A percentile compares a stretch with the other conserved stretches of the same genome.
Conservation (phyloP, 2,113 vertebrate genomes). For the Phyllopteryx taeniolatus region DNA sequence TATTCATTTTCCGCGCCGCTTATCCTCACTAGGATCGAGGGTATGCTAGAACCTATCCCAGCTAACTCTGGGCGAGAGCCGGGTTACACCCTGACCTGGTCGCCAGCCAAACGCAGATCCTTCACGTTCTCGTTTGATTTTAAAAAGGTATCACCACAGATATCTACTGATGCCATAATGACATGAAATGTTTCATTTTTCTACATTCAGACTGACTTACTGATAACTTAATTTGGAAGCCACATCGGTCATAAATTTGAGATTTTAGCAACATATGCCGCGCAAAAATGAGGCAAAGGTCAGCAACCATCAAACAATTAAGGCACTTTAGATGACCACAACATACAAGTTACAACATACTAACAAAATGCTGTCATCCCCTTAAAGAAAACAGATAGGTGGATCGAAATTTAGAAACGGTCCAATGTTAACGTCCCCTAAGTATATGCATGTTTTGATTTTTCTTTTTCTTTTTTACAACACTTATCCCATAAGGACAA, state of each 20-base stretch:
- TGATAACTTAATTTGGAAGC: not conserved
- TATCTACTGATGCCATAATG: not conserved
- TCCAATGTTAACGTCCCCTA: too few species aligned
- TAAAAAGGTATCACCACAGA: not conserved
- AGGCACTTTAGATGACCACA: not conserved
- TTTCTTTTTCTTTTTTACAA: too few species aligned
- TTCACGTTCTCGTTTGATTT: slow-evolving; percentile 11
- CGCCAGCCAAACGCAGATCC: not conserved
- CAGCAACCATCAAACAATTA: not conserved
- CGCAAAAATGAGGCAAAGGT: not conserved
- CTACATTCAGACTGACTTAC: not conserved
- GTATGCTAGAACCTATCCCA: too few species aligned
- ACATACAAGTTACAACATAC: not conserved
- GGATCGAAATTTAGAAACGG: too few species aligned
- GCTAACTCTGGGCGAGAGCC: too few species aligned
- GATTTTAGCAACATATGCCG: not conserved
- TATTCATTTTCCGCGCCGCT: too few species aligned
- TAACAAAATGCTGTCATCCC: not conserved
- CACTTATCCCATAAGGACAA: too few species aligned
- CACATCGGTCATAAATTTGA: not conserved
- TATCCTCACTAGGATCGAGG: too few species aligned
- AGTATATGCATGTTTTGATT: too few species aligned
- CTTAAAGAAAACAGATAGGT: too few species aligned
- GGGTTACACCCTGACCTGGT: too few species aligned
- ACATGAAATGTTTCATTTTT: not conserved